A percentile compares a stretch with the other conserved stretches of the same genome.
Conservation (phyloP, 1,140 invertebrate species). For the Drosophila paulistorum region DNA sequence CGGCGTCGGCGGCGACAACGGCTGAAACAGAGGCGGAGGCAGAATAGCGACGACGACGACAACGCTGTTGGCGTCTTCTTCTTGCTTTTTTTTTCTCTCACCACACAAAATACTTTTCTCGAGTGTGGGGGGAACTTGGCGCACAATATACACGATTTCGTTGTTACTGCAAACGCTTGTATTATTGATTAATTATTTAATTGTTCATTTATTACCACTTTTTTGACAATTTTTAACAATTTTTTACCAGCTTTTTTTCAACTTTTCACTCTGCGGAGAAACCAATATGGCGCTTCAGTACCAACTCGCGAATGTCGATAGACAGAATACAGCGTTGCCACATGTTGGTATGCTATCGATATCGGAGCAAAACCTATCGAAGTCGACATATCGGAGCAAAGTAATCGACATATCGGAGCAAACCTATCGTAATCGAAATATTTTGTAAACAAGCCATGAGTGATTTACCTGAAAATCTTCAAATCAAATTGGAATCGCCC, state of each 20-base stretch:
- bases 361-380: too few species aligned
- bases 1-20: slow-evolving; percentile 15
- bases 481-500: slow-evolving; percentile 63
- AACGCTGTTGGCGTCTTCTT: slow-evolving; percentile 2
- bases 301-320: not conserved
- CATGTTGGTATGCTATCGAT: not conserved
- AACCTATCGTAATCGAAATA: too few species aligned
- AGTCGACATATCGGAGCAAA: too few species aligned
- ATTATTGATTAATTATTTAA: slow-evolving; percentile 49
- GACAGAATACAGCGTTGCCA: not conserved
- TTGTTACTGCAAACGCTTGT: slow-evolving; percentile 35
- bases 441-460: slow-evolving; percentile 33
- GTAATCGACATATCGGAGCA: too few species aligned
- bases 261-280: slow-evolving; percentile 62
- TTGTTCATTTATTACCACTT: slow-evolving; percentile 70
- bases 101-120: slow-evolving; percentile 41
- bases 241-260: slow-evolving; percentile 69
- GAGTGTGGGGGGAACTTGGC: slow-evolving; percentile 51
- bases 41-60: slow-evolving; percentile 4
- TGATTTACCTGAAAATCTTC: slow-evolving; percentile 58
- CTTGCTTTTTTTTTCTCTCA: slow-evolving; percentile 2
- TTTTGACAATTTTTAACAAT: slow-evolving; percentile 54
- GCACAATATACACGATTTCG: slow-evolving; percentile 54
- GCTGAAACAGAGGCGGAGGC: slow-evolving; percentile 18
- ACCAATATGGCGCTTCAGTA: slow-evolving; percentile 39